phyloP scores from a whole-genome alignment of 2,113 vertebrate genomes.

The Picathartes gymnocephalus region DNA sequence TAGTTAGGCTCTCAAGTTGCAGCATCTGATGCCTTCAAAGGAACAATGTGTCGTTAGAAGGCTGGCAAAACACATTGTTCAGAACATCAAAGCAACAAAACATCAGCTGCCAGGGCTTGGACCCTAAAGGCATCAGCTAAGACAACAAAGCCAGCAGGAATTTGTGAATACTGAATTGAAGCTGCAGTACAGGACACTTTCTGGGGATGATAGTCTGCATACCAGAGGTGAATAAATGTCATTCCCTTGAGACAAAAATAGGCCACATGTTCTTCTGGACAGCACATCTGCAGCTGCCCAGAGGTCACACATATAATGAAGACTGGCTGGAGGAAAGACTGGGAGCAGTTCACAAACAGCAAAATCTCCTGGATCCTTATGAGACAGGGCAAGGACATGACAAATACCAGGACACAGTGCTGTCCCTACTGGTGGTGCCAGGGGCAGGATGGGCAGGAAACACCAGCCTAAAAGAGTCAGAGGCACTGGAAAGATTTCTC shows the following conservation, averaged over 20 bases:
- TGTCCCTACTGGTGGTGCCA: background rate
- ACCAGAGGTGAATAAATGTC: background rate
- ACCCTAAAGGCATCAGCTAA: slow-evolving; percentile 80
- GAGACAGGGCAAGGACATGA: background rate
- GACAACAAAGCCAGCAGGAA: slow-evolving; percentile 64
- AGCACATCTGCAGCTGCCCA: background rate
- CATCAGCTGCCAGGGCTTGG: slow-evolving; percentile 80
- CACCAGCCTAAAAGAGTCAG: background rate
- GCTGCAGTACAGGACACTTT: background rate
- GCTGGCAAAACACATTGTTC: slow-evolving; percentile 80
- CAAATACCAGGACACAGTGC: background rate
- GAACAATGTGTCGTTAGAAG: slow-evolving; percentile 84
- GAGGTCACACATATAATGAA: background rate
- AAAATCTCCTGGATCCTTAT: background rate
- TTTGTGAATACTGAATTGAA: background rate
- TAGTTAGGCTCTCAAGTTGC: slow-evolving; percentile 85
- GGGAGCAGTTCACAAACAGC: background rate
- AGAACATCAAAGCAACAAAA: slow-evolving; percentile 84
- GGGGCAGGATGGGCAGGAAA: background rate
- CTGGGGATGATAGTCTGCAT: background rate
- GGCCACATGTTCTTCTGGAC: background rate
- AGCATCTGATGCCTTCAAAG: slow-evolving; percentile 80
- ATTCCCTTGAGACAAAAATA: background rate
- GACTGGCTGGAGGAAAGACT: background rate
- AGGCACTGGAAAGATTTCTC: background rate